phyloP scores from a whole-genome alignment of 2,888 invertebrate species.

The Ypsolopha sequella region DNA sequence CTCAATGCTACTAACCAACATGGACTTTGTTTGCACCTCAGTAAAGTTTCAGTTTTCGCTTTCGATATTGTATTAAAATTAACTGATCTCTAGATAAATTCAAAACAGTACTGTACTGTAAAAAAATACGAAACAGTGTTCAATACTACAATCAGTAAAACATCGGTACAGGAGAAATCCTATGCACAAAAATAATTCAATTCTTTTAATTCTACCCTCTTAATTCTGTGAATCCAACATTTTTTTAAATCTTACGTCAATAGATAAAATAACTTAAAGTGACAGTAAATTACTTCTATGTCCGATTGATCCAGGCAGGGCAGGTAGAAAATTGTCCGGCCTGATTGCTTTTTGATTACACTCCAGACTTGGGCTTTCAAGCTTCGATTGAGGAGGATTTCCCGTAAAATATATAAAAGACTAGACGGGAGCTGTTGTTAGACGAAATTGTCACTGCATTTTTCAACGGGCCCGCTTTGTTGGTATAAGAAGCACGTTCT shows the following conservation, averaged over 20 bases:
- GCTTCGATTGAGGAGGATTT: neutral
- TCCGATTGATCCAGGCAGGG: neutral
- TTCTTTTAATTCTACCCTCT: neutral
- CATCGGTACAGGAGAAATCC: neutral
- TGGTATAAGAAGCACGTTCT: no score
- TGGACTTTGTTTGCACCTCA: neutral
- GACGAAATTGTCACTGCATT: no score
- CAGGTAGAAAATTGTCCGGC: constrained; percentile 5
- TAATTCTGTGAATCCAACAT: neutral
- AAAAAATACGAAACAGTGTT: neutral
- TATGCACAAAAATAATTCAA: neutral
- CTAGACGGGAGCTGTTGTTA: no score
- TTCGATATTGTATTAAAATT: neutral
- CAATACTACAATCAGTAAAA: neutral
- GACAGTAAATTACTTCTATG: neutral
- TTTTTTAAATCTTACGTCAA: neutral
- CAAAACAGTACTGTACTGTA: no score
- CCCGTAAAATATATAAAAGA: neutral
- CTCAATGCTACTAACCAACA: neutral
- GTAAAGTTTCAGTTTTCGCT: neutral
- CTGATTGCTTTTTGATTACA: constrained; percentile 37
- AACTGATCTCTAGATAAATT: no score
- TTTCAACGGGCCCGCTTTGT: no score
- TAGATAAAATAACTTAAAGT: neutral
- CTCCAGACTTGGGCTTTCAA: constrained; percentile 5